Conservation (phyloP, 2,113 vertebrate species). For the Chaetodon trifascialis region DNA sequence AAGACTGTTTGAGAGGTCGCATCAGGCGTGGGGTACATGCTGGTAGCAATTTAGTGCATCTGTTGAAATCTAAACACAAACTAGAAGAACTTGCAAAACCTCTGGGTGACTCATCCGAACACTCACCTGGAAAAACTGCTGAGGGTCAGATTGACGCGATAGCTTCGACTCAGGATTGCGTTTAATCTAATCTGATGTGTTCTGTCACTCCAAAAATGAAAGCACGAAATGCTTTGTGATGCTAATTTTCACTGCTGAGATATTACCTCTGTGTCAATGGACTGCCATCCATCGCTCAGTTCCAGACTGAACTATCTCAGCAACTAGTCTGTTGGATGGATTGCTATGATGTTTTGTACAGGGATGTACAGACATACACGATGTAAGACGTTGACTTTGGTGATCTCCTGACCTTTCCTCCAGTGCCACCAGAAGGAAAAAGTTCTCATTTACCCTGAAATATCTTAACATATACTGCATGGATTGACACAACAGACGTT, state of each 20-base stretch:
- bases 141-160: slow-evolving; percentile 39
- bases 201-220: slow-evolving; percentile 14
- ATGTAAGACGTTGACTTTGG: too few species aligned
- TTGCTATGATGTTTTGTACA: background rate
- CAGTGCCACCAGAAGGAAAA: background rate
- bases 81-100: slow-evolving; percentile 50
- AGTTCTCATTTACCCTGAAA: background rate
- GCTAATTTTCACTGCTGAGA: background rate
- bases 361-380: too few species aligned
- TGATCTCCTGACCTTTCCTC: background rate
- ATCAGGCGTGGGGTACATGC: slow-evolving; percentile 39
- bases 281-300: background rate
- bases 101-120: slow-evolving; percentile 61
- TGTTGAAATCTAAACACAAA: slow-evolving; percentile 47
- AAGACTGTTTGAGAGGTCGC: background rate
- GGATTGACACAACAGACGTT: too few species aligned
- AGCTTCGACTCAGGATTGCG: background rate
- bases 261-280: background rate
- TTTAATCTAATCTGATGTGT: slow-evolving; percentile 24
- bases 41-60: slow-evolving; percentile 46
- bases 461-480: background rate
- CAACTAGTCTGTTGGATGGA: background rate
- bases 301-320: background rate
- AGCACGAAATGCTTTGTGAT: background rate
- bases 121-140: slow-evolving; percentile 54